A percentile compares a stretch with the other conserved stretches of the same genome.
Conservation (phyloP, 2,888 invertebrate genomes). For the Ochropleura plecta region DNA sequence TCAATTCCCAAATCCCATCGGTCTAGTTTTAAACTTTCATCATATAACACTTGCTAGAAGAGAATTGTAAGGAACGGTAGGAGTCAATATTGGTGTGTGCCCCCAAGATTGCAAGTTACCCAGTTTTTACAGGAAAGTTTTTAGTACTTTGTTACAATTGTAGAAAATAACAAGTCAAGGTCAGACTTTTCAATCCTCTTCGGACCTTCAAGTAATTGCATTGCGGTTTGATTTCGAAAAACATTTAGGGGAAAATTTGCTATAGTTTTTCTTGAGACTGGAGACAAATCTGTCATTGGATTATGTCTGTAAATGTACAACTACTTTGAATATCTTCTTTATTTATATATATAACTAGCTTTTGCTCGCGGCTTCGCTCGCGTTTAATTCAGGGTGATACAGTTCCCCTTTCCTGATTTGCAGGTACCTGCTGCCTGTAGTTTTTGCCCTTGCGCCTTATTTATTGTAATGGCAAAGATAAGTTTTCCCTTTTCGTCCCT, state of each 20-base stretch:
- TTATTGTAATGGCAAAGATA: too few species aligned
- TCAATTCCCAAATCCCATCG: slow-evolving; percentile 17
- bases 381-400: too few species aligned
- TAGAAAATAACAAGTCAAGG: neutral
- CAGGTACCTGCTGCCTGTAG: too few species aligned
- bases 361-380: too few species aligned
- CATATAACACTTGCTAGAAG: slow-evolving; percentile 2
- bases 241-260: neutral
- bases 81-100: slow-evolving; percentile 7
- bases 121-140: slow-evolving; percentile 6
- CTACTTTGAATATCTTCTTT: too few species aligned
- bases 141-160: neutral
- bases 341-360: too few species aligned
- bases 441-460: too few species aligned
- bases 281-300: neutral
- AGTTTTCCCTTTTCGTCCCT: too few species aligned
- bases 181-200: neutral
- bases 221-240: neutral
- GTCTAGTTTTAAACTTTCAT: slow-evolving; percentile 27
- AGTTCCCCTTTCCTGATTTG: too few species aligned
- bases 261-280: neutral
- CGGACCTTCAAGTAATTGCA: slow-evolving; percentile 11
- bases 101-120: slow-evolving; percentile 14
- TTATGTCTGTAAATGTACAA: neutral
- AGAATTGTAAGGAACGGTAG: slow-evolving; percentile 8